Evolutionary conservation across 1,140 invertebrate species (phyloP).

Genomic region (Papilio helenus): DNA sequence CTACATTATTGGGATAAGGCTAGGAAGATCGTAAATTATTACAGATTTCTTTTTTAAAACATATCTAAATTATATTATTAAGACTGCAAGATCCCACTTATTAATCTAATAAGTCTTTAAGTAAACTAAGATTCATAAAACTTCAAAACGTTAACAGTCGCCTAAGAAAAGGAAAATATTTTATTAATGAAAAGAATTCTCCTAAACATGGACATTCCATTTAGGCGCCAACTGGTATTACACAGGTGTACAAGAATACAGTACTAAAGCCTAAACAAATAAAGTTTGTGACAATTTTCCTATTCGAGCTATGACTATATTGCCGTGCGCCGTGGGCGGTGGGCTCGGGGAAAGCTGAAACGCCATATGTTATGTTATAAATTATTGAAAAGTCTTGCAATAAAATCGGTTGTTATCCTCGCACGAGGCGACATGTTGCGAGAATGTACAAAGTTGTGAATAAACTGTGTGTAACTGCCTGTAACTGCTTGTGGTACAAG

Average conservation of each 20-base stretch:
- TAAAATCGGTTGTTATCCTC: slow-evolving; percentile 65
- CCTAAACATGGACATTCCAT: not conserved
- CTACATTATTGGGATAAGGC: no score
- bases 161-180: no score
- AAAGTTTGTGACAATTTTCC: slow-evolving; percentile 19
- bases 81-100: no score
- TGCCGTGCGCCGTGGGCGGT: slow-evolving; percentile 34
- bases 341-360: slow-evolving; percentile 32
- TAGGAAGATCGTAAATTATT: no score
- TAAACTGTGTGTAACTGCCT: slow-evolving; percentile 64
- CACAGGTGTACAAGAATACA: not conserved
- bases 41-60: no score
- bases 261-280: slow-evolving; percentile 14
- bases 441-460: slow-evolving; percentile 72
- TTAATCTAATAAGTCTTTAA: no score
- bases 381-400: slow-evolving; percentile 76
- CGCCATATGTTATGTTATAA: slow-evolving; percentile 70
- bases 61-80: no score
- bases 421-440: slow-evolving; percentile 63
- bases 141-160: no score
- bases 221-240: not conserved
- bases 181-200: not conserved
- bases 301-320: slow-evolving; percentile 30
- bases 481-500: slow-evolving; percentile 44
- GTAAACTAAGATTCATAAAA: no score